These are phyloP conservation scores for Corythoichthys intestinalis DNA, from an alignment of 2,113 vertebrate genomes.

Conservation along the genomic window DNA sequence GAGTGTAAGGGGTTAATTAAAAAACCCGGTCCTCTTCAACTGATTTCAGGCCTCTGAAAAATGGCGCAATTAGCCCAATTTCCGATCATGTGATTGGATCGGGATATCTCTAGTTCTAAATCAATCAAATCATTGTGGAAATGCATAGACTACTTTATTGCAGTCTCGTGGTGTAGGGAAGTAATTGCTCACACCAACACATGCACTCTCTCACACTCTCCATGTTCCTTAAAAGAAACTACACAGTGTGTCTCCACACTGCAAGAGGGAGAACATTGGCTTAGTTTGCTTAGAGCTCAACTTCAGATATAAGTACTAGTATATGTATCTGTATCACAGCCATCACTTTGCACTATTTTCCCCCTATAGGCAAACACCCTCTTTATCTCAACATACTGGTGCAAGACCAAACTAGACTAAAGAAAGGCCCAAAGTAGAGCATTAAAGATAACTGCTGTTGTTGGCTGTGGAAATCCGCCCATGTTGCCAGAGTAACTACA, in stretches of 20 bases:
- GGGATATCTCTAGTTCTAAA: no score
- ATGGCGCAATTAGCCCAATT: no score
- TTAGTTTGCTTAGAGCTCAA: slow-evolving; percentile 17
- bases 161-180: neutral
- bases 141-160: neutral
- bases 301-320: slow-evolving; percentile 25
- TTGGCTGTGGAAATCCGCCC: slow-evolving; percentile 32
- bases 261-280: slow-evolving; percentile 8
- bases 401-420: slow-evolving; percentile 19
- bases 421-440: slow-evolving; percentile 43
- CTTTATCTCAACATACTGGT: slow-evolving; percentile 20
- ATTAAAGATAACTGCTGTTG: slow-evolving; percentile 31
- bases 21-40: no score
- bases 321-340: slow-evolving; percentile 50
- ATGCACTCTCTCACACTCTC: neutral
- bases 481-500: slow-evolving; percentile 45
- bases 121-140: no score
- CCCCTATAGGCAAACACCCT: slow-evolving; percentile 27
- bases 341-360: slow-evolving; percentile 23
- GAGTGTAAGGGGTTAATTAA: no score
- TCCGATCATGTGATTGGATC: no score
- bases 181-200: slow-evolving; percentile 3
- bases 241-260: neutral
- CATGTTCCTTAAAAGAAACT: slow-evolving; percentile 11
- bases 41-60: no score